A percentile compares a stretch with the other conserved stretches of the same genome.
These are phyloP conservation scores for Hyalella azteca DNA, from an alignment of 2,888 invertebrate genomes.

Conservation along the genomic window DNA sequence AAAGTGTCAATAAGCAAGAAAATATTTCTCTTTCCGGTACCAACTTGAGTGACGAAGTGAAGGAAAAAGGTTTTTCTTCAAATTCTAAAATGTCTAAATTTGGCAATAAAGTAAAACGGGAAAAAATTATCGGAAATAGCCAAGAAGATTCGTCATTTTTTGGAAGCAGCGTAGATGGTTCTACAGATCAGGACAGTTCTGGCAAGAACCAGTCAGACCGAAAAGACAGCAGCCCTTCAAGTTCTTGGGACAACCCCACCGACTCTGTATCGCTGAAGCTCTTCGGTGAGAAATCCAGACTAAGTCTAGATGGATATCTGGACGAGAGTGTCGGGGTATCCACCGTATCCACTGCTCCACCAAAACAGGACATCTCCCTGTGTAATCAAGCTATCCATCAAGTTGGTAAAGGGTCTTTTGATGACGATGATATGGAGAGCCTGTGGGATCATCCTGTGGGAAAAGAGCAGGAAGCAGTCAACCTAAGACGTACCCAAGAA, in stretches of 20 bases:
- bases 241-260: background rate
- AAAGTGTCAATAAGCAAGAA: too few species aligned
- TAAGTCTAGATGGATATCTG: background rate
- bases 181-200: too few species aligned
- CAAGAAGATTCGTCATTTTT: background rate
- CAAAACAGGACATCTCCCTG: background rate
- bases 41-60: too few species aligned
- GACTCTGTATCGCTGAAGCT: background rate
- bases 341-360: background rate
- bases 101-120: background rate
- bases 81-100: background rate
- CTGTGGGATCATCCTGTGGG: background rate
- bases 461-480: background rate
- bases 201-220: background rate
- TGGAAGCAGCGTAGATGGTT: background rate
- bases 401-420: background rate
- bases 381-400: background rate
- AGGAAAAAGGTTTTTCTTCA: too few species aligned
- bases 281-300: background rate
- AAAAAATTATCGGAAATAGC: background rate
- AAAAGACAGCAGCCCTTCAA: background rate
- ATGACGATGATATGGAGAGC: conserved; percentile 8
- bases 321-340: background rate
- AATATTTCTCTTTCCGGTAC: too few species aligned
- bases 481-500: background rate